Percentiles rank a stretch among this genome's conserved stretches.
Conservation (phyloP, 1,140 invertebrate genomes). For the Pollicipes pollicipes region DNA sequence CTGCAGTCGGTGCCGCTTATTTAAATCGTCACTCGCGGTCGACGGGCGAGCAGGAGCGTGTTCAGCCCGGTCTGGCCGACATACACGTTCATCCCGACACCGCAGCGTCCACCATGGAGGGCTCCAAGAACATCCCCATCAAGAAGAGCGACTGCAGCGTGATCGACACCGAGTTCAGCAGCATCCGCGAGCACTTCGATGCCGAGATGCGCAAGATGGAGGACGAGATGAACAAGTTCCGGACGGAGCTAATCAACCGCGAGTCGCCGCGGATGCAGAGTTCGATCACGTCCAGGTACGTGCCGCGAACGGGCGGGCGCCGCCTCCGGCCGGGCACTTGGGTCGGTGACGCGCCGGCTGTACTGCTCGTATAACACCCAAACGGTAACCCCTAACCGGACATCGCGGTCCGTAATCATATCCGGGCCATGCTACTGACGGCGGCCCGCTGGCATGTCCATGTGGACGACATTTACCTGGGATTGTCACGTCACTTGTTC, state of each 20-base stretch:
- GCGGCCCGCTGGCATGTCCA: no score
- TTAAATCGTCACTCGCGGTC: background rate
- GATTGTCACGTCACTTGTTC: no score
- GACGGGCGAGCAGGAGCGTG: background rate
- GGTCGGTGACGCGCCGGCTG: background rate
- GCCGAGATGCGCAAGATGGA: slow-evolving; percentile 95
- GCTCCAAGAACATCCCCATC: slow-evolving; percentile 58
- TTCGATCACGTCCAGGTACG: slow-evolving; percentile 18
- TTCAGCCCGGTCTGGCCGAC: background rate
- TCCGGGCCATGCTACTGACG: no score
- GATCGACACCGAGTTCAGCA: slow-evolving; percentile 89
- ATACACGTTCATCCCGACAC: background rate
- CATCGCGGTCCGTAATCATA: background rate
- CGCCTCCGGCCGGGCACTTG: background rate
- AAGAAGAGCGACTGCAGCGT: slow-evolving; percentile 85
- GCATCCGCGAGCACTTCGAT: slow-evolving; percentile 86
- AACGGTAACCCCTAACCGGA: background rate
- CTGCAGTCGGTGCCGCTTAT: background rate
- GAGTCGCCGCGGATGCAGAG: slow-evolving; percentile 66
- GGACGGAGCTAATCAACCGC: slow-evolving; percentile 76
- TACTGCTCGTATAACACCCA: background rate
- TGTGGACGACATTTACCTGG: no score
- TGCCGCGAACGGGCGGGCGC: no score
- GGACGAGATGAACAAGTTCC: slow-evolving; percentile 91
- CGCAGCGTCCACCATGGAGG: slow-evolving; percentile 12